These are phyloP conservation scores for Mormyrus hasselquistii DNA, from an alignment of 2,797 vertebrate species.

Conservation along the genomic window DNA sequence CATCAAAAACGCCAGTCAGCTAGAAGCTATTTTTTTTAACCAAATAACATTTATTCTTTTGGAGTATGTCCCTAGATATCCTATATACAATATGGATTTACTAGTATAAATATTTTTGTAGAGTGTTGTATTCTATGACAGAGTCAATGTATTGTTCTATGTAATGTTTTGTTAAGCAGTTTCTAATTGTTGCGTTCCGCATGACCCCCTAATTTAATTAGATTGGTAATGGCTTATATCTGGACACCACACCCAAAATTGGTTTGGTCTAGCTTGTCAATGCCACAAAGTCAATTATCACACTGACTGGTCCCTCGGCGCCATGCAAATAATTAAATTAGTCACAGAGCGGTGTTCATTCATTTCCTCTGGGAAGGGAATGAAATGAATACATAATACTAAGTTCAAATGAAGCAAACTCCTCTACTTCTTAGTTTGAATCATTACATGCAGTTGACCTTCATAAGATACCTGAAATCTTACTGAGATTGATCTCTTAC, in stretches of 20 bases:
- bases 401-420: neutral
- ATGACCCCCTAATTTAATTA: neutral
- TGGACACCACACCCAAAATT: neutral
- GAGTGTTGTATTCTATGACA: neutral
- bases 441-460: neutral
- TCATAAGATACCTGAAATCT: neutral
- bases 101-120: neutral
- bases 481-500: constrained; percentile 13
- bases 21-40: neutral
- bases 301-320: neutral
- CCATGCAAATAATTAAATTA: neutral
- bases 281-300: neutral
- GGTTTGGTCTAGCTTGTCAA: constrained; percentile 8
- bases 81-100: neutral
- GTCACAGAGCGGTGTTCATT: neutral
- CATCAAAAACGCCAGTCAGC: neutral
- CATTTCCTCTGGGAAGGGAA: constrained; percentile 3
- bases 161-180: neutral
- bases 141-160: neutral
- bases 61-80: neutral
- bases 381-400: neutral
- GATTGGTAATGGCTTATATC: neutral
- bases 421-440: neutral
- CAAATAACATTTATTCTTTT: neutral
- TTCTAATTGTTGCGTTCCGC: neutral